A percentile compares a stretch with the other conserved stretches of the same genome.
These are phyloP conservation scores for Amblyornis subalaris DNA, from an alignment of 2,113 vertebrate species.

Conservation along the genomic window DNA sequence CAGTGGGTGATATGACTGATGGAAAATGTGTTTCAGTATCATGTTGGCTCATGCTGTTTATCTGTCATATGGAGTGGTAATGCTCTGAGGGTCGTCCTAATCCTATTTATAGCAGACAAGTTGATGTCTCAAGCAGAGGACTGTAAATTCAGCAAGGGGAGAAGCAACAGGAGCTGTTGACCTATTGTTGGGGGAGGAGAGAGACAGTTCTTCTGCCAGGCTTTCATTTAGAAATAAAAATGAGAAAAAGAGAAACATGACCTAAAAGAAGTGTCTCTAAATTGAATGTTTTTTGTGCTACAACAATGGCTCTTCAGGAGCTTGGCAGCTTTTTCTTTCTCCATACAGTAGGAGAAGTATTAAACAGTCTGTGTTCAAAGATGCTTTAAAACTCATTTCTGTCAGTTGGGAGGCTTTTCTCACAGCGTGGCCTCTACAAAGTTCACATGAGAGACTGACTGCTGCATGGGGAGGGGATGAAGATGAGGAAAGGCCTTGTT, in stretches of 20 bases:
- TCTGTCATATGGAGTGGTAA: not conserved
- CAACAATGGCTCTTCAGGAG: slow-evolving; percentile 15
- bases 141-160: not conserved
- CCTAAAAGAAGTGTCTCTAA: not conserved
- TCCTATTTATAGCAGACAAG: not conserved
- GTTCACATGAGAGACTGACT: not conserved
- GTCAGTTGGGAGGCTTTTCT: slow-evolving; percentile 1
- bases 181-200: not conserved
- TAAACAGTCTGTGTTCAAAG: slow-evolving; percentile 28
- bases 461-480: not conserved
- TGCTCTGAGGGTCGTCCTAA: not conserved
- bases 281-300: not conserved
- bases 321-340: slow-evolving; percentile 24
- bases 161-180: slow-evolving; percentile 19
- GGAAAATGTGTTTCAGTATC: not conserved
- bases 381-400: slow-evolving; percentile 10
- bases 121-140: not conserved
- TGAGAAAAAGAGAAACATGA: not conserved
- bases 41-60: not conserved
- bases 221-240: slow-evolving; percentile 25
- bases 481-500: not conserved
- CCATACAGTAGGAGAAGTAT: not conserved
- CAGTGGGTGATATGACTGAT: not conserved
- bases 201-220: not conserved
- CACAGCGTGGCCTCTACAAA: not conserved